These are phyloP conservation scores for Xenops minutus DNA, from an alignment of 2,797 vertebrate species.

Conservation along the genomic window DNA sequence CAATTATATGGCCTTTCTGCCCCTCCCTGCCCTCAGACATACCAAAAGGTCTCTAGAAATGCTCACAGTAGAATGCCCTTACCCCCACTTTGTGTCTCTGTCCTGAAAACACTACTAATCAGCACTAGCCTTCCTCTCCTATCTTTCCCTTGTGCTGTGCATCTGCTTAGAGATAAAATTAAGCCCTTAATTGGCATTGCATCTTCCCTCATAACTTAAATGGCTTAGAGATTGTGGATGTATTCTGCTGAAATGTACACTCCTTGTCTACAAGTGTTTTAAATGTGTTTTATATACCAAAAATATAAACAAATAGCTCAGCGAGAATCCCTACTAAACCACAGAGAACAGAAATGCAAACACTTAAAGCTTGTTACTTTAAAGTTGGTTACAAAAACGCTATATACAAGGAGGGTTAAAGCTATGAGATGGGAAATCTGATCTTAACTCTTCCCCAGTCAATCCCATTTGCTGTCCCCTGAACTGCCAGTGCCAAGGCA, in stretches of 20 bases:
- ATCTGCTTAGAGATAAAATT: neutral
- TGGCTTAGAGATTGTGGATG: neutral
- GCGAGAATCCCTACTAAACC: neutral
- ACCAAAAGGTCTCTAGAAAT: neutral
- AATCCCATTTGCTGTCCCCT: neutral
- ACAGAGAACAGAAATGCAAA: neutral
- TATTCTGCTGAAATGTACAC: neutral
- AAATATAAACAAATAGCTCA: constrained; percentile 4
- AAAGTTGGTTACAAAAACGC: neutral
- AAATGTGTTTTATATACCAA: neutral
- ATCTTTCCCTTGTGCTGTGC: neutral
- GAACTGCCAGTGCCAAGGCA: neutral
- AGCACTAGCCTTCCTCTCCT: neutral
- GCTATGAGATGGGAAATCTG: neutral
- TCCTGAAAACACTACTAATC: neutral
- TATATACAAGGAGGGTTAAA: neutral
- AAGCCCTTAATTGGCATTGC: neutral
- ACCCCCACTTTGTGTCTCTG: neutral
- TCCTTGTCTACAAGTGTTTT: neutral
- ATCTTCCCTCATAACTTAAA: neutral
- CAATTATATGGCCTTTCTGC: neutral
- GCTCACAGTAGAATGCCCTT: neutral
- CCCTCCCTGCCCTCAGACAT: neutral
- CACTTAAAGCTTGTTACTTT: neutral
- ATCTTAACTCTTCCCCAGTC: neutral